A percentile compares a stretch with the other conserved stretches of the same genome.
Conservation (phyloP, 2,888 invertebrate genomes). For the Melanophora roralis region DNA sequence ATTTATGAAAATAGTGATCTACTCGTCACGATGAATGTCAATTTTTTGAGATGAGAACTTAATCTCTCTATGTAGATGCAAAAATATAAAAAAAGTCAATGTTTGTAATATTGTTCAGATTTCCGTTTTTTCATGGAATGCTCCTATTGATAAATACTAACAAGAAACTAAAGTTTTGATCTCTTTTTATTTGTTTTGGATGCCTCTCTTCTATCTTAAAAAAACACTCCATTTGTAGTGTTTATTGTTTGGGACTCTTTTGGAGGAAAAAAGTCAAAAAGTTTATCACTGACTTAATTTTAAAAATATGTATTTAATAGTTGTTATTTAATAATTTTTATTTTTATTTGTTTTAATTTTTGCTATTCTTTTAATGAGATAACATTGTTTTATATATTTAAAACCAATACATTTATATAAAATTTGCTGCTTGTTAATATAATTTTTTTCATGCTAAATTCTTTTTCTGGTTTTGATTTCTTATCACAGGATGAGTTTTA, state of each 20-base stretch:
- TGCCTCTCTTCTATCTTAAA: too few species aligned
- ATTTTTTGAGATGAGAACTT: too few species aligned
- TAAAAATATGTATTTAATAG: not conserved
- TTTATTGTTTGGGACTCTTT: constrained; percentile 14
- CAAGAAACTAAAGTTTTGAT: too few species aligned
- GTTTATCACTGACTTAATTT: constrained; percentile 34
- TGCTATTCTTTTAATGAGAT: constrained; percentile 12
- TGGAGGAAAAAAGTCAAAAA: constrained; percentile 49
- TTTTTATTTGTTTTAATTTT: too few species aligned
- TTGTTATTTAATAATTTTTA: constrained; percentile 13
- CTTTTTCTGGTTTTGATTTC: constrained; percentile 24
- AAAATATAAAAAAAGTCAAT: too few species aligned
- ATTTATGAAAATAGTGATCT: too few species aligned
- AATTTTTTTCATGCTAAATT: not conserved
- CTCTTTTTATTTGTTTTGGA: too few species aligned
- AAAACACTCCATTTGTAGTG: not conserved
- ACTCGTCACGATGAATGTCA: too few species aligned
- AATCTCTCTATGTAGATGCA: too few species aligned
- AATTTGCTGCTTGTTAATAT: not conserved
- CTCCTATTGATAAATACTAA: too few species aligned
- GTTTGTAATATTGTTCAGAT: too few species aligned
- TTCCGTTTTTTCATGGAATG: too few species aligned
- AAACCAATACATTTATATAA: constrained; percentile 5
- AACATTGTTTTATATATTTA: constrained; percentile 18
- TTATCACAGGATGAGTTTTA: constrained; percentile 50